These are phyloP conservation scores for Merops nubicus DNA, from an alignment of 2,113 vertebrate species.

Conservation along the genomic window DNA sequence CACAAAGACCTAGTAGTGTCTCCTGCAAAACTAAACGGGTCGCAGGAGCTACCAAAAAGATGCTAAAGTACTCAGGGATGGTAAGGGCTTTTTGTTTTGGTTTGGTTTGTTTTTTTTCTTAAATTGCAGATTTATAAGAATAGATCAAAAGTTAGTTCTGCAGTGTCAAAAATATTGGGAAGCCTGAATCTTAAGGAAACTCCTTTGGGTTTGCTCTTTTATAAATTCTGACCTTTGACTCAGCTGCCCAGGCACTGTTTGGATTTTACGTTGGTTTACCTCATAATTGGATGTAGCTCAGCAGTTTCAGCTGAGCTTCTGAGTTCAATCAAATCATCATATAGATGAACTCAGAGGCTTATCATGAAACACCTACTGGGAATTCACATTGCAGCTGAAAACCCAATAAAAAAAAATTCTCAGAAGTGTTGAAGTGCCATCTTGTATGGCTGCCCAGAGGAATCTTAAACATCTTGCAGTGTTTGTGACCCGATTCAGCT, in stretches of 20 bases:
- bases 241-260: not conserved
- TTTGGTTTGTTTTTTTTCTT: no score
- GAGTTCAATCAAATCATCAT: constrained; percentile 6
- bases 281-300: constrained; percentile 8
- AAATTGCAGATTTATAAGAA: not conserved
- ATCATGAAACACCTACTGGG: not conserved
- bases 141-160: not conserved
- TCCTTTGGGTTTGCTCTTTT: not conserved
- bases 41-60: not conserved
- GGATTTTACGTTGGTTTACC: not conserved
- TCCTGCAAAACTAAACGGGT: not conserved
- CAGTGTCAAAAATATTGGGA: not conserved
- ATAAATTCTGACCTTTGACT: constrained; percentile 14
- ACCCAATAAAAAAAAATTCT: not conserved
- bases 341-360: not conserved
- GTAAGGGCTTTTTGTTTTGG: no score
- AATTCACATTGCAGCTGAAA: not conserved
- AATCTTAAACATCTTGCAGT: not conserved
- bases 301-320: not conserved
- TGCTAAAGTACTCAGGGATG: not conserved
- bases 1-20: not conserved
- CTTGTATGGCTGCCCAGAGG: not conserved
- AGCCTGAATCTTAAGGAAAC: not conserved
- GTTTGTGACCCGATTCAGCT: not conserved
- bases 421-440: not conserved